These are phyloP conservation scores for Marisa cornuarietis DNA, from an alignment of 1,140 invertebrate genomes.

Conservation along the genomic window DNA sequence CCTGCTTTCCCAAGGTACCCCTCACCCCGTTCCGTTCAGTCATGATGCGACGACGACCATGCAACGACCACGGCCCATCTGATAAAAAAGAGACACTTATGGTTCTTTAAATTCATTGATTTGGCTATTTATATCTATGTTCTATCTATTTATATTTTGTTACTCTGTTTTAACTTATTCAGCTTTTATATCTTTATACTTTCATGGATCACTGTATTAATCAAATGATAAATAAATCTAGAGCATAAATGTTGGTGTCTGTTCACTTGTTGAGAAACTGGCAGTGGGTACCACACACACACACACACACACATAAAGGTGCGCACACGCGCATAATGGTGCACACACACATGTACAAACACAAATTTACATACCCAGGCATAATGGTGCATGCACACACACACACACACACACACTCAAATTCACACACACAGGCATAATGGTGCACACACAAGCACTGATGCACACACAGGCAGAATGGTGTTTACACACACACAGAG, in stretches of 20 bases:
- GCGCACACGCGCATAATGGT: too few species aligned
- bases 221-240: background rate
- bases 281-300: too few species aligned
- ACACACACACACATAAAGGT: background rate
- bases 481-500: background rate
- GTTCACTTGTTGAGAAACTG: background rate
- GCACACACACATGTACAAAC: too few species aligned
- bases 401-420: background rate
- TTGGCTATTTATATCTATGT: background rate
- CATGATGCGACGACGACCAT: background rate
- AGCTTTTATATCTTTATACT: background rate
- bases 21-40: background rate
- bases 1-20: background rate
- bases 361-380: background rate
- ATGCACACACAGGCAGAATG: slow-evolving; percentile 7
- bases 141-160: background rate
- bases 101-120: too few species aligned
- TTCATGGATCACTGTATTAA: background rate
- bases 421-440: background rate
- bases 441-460: background rate
- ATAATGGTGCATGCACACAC: background rate
- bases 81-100: background rate
- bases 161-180: background rate
- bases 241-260: background rate
- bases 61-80: background rate